Evolutionary conservation across 1,140 invertebrate species (phyloP).

Genomic region (Argopecten irradians): DNA sequence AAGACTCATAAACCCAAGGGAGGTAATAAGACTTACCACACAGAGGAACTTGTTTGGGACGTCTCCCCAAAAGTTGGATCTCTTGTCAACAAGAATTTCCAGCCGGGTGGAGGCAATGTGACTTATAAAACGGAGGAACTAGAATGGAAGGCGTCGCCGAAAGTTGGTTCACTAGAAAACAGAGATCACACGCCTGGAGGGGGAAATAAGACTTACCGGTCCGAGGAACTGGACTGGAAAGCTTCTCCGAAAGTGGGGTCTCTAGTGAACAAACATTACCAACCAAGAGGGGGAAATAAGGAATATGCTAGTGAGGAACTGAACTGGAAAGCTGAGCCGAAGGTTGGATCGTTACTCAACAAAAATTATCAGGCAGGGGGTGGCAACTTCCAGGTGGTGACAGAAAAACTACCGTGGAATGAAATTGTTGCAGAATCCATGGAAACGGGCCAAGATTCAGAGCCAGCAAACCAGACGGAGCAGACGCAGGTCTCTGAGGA

Average conservation of each 20-base stretch:
- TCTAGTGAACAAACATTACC: constrained; percentile 65
- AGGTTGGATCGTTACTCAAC: constrained; percentile 65
- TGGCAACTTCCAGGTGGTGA: constrained; percentile 57
- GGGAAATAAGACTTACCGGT: constrained; percentile 53
- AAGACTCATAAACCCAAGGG: constrained; percentile 64
- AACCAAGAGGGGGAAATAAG: constrained; percentile 63
- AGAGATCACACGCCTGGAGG: constrained; percentile 80
- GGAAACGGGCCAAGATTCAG: constrained; percentile 32
- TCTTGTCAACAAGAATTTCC: constrained; percentile 63
- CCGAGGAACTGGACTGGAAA: constrained; percentile 79
- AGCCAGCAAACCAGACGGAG: background rate
- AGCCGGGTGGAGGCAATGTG: constrained; percentile 65
- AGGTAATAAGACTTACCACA: constrained; percentile 71
- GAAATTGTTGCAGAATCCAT: constrained; percentile 57
- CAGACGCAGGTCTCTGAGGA: background rate
- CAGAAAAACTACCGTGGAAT: constrained; percentile 62
- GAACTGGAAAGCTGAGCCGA: constrained; percentile 81
- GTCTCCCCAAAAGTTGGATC: constrained; percentile 76
- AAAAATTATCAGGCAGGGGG: constrained; percentile 60
- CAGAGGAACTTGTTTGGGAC: constrained; percentile 92
- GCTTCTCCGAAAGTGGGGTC: constrained; percentile 68
- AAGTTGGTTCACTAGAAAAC: constrained; percentile 71
- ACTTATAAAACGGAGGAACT: constrained; percentile 78
- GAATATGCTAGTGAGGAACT: constrained; percentile 84
- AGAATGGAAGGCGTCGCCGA: constrained; percentile 86